phyloP scores from a whole-genome alignment of 2,797 vertebrate species.

The Chelidonichthys spinosus region DNA sequence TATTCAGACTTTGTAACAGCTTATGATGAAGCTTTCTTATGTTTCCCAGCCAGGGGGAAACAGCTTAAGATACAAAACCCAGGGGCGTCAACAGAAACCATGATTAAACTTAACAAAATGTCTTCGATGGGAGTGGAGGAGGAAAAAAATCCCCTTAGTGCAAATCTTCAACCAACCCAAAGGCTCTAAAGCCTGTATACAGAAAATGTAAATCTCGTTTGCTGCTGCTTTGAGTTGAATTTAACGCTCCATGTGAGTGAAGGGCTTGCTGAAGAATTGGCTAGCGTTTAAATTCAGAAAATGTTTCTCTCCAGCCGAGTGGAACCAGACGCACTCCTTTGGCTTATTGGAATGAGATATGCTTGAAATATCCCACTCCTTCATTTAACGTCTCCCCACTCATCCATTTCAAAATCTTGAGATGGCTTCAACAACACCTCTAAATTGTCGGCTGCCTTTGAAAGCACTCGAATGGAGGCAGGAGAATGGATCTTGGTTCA shows the following conservation, averaged over 20 bases:
- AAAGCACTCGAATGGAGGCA: slow-evolving; percentile 47
- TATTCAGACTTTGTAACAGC: slow-evolving; percentile 63
- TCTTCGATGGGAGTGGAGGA: slow-evolving; percentile 58
- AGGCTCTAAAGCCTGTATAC: slow-evolving; percentile 73
- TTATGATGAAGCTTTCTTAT: slow-evolving; percentile 70
- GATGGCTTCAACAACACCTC: slow-evolving; percentile 55
- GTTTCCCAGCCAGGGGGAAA: slow-evolving; percentile 55
- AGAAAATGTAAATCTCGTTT: slow-evolving; percentile 80
- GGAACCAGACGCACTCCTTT: slow-evolving; percentile 71
- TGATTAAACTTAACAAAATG: slow-evolving; percentile 76
- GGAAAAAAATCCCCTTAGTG: slow-evolving; percentile 62
- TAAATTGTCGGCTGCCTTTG: slow-evolving; percentile 55
- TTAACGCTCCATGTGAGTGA: slow-evolving; percentile 80
- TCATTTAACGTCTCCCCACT: slow-evolving; percentile 60
- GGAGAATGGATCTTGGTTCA: slow-evolving; percentile 53
- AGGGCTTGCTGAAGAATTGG: slow-evolving; percentile 73
- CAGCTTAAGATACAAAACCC: slow-evolving; percentile 74
- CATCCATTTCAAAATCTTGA: slow-evolving; percentile 68
- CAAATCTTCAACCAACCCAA: slow-evolving; percentile 77
- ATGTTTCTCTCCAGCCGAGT: slow-evolving; percentile 79
- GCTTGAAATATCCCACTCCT: slow-evolving; percentile 71
- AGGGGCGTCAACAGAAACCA: slow-evolving; percentile 73
- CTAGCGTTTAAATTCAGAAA: slow-evolving; percentile 82
- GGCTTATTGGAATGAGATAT: slow-evolving; percentile 77
- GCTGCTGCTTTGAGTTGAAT: slow-evolving; percentile 79